These are phyloP conservation scores for Meteorus colon DNA, from an alignment of 2,888 invertebrate species.

Conservation along the genomic window DNA sequence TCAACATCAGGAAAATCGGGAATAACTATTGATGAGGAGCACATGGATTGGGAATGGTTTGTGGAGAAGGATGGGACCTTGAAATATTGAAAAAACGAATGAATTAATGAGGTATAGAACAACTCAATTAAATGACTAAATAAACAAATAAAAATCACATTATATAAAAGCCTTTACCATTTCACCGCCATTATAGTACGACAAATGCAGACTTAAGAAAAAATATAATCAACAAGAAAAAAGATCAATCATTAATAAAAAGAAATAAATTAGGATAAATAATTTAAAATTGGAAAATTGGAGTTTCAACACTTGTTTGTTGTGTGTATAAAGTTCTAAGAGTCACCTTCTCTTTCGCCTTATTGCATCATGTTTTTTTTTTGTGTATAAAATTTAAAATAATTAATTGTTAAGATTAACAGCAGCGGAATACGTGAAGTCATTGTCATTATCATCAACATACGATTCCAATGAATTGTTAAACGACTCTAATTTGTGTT, in stretches of 20 bases:
- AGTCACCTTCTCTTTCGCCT: background rate
- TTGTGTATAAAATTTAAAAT: background rate
- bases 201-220: background rate
- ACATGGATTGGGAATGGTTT: constrained; percentile 21
- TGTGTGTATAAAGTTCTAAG: background rate
- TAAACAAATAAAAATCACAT: background rate
- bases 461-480: constrained; percentile 49
- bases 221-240: background rate
- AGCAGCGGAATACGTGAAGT: constrained; percentile 19
- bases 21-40: constrained; percentile 25
- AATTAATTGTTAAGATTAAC: constrained; percentile 15
- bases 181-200: background rate
- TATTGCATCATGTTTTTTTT: background rate
- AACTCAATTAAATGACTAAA: background rate
- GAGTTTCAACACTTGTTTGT: background rate
- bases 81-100: constrained; percentile 15
- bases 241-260: background rate
- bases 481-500: constrained; percentile 48
- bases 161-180: background rate
- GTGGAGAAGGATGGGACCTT: constrained; percentile 32
- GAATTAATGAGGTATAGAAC: background rate
- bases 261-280: background rate
- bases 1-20: constrained; percentile 27
- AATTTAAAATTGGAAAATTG: background rate
- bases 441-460: constrained; percentile 33